phyloP scores from a whole-genome alignment of 2,113 vertebrate genomes.

The Ceratotherium simum region DNA sequence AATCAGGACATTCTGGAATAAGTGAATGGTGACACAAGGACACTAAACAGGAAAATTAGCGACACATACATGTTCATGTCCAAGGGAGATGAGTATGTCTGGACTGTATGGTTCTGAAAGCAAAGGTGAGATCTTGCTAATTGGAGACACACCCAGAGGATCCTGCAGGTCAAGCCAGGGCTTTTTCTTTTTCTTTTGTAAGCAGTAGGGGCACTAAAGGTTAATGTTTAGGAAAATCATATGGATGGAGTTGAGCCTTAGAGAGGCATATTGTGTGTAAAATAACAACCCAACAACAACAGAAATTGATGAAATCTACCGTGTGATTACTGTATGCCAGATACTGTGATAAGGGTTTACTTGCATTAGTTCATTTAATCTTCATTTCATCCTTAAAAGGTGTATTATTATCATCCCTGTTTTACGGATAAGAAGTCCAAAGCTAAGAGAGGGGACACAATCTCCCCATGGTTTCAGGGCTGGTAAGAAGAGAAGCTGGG shows the following conservation, averaged over 20 bases:
- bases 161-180: not conserved
- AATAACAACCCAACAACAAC: not conserved
- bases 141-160: not conserved
- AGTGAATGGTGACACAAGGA: not conserved
- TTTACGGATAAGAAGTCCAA: not conserved
- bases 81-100: not conserved
- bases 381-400: not conserved
- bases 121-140: not conserved
- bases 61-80: not conserved
- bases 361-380: not conserved
- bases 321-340: not conserved
- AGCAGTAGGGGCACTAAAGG: not conserved
- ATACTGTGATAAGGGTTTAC: not conserved
- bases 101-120: not conserved
- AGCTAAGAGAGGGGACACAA: not conserved
- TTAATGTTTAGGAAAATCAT: not conserved
- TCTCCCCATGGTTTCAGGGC: not conserved
- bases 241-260: not conserved
- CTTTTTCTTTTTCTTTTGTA: not conserved
- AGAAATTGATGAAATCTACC: not conserved
- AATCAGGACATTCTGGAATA: not conserved
- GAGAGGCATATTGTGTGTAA: not conserved
- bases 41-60: not conserved
- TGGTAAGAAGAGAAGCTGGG: not conserved
- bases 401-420: not conserved